These are phyloP conservation scores for Altica lythri DNA, from an alignment of 2,888 invertebrate genomes.

Conservation along the genomic window DNA sequence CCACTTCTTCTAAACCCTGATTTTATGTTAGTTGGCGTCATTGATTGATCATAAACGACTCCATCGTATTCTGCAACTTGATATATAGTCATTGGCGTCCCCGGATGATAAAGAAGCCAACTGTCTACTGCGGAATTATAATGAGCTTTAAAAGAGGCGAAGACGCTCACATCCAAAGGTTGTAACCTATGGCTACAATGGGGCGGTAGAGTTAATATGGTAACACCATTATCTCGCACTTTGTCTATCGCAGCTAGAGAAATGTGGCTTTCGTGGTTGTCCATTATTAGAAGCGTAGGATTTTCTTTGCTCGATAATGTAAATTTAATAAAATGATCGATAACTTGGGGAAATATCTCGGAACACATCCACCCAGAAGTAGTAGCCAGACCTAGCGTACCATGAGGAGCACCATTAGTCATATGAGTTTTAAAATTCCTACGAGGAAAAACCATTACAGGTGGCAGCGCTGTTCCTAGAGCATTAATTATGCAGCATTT, in stretches of 20 bases:
- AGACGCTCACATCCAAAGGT: no score
- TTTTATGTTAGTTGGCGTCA: neutral
- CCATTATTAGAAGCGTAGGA: no score
- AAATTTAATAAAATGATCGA: no score
- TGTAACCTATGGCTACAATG: no score
- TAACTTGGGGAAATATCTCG: slow-evolving; percentile 19
- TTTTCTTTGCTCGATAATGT: no score
- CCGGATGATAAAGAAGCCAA: neutral
- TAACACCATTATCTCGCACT: no score
- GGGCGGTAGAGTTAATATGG: no score
- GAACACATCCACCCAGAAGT: slow-evolving; percentile 18
- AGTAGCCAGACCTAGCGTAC: slow-evolving; percentile 43
- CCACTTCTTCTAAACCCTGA: neutral
- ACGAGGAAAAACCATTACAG: neutral
- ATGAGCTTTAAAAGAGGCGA: neutral
- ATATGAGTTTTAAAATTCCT: slow-evolving; percentile 1
- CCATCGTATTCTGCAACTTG: neutral
- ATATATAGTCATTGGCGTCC: neutral
- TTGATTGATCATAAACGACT: neutral
- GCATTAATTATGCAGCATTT: neutral
- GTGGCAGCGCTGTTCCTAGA: neutral
- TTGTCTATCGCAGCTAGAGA: no score
- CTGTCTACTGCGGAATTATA: neutral
- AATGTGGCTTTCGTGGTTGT: no score
- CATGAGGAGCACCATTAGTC: slow-evolving; percentile 32